phyloP scores from a whole-genome alignment of 2,113 vertebrate genomes.

The Mustelus asterias region DNA sequence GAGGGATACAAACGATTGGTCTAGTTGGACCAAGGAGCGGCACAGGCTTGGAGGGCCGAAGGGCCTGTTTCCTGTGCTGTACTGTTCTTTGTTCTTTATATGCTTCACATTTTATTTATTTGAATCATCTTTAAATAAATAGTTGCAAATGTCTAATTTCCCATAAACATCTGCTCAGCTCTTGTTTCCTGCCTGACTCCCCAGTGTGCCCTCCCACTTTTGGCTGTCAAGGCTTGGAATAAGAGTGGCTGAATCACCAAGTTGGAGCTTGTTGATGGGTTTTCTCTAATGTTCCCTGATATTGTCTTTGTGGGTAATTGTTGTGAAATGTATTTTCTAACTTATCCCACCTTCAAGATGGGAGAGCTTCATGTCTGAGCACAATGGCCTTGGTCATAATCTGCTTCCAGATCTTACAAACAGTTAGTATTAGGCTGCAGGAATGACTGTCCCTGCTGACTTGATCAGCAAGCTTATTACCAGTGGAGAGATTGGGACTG shows the following conservation, averaged over 20 bases:
- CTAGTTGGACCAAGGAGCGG: no score
- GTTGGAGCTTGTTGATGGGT: not conserved
- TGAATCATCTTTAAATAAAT: not conserved
- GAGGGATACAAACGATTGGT: no score
- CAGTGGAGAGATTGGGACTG: not conserved
- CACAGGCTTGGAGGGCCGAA: no score
- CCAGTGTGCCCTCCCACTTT: not conserved
- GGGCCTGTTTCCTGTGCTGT: no score
- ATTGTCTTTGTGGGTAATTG: not conserved
- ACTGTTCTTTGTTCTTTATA: no score
- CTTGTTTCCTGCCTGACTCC: not conserved
- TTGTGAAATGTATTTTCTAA: conserved; percentile 2
- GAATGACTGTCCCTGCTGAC: not conserved
- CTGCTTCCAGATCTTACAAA: not conserved
- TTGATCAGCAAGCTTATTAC: no score
- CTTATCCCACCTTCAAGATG: not conserved
- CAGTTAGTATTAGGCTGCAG: not conserved
- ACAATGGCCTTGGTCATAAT: not conserved
- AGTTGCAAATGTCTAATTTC: not conserved
- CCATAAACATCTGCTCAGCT: not conserved
- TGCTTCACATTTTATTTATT: not conserved
- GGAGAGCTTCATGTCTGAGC: not conserved
- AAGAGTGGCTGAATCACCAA: not conserved
- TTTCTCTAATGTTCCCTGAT: not conserved
- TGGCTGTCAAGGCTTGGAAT: not conserved